Base-by-base conservation (phyloP, 2,797 vertebrate genomes). In the Kryptopterus vitreolus region DNA sequence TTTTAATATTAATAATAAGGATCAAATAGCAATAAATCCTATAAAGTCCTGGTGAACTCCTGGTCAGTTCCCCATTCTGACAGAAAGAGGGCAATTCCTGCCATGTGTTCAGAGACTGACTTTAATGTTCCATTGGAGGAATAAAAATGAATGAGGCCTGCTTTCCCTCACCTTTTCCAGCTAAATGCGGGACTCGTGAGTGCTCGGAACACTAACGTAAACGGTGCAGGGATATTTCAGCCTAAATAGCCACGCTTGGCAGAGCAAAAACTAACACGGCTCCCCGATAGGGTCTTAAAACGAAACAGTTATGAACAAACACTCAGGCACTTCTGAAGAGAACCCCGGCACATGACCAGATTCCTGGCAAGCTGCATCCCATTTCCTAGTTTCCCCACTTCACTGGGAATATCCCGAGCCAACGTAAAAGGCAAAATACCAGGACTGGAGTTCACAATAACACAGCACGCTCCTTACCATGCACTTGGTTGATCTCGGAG, bases 401-500 rank as follows among this genome's bases (percentile, higher is more conserved):
- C 75, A 3, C 61, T 18, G 48, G 43, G 58, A 77, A 77, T 22
- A 53, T 13, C 31, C 46, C 29, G 24, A 10, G 61, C 75, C 46
- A 55, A 59, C 43, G 72, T 75, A 29, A n/a, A n/a, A 59, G 24
- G 24, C 72, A 59, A 55, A n/a, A 46, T 38, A 24, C 66, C 31
- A 65, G 9, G 15, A n/a, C 65, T 15, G 35, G 4, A 26, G 43
- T 12, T 2, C 16, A 26, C 20, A 52, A 70, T n/a, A 74, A 59
- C 0, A 6, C 53, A 35, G 3, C 33, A 7, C 0, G 33, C 43
- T 46, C 72, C 83, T 94, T 90, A 96, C 95, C 95, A 0, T 96
- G 95, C 79, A 96, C 93, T 94, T 96, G 95, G 92, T 96, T 96
- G 89, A 96, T 96, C 89, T 96, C 94, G 0, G 95, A 96, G 87